Evolutionary conservation across 2,888 invertebrate species (phyloP).

Genomic region (Muscina levida): DNA sequence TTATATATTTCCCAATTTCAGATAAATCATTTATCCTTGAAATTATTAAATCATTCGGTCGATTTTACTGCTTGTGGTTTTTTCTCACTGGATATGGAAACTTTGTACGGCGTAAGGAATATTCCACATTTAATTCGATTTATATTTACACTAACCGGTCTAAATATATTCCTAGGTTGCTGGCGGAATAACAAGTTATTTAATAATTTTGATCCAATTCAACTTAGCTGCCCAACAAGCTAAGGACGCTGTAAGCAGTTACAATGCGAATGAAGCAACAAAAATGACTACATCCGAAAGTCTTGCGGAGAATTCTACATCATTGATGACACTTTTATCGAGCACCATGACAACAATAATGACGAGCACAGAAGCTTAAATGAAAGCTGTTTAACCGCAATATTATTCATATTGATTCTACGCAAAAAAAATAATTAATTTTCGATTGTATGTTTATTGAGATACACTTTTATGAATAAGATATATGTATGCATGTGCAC

Average conservation of each 20-base stretch:
- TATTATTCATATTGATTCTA: no score
- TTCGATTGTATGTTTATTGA: no score
- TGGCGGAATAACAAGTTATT: constrained; percentile 79
- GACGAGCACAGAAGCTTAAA: constrained; percentile 1
- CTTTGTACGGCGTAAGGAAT: constrained; percentile 77
- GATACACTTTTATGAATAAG: no score
- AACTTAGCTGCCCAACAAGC: constrained; percentile 79
- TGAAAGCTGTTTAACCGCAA: background rate
- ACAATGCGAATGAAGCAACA: constrained; percentile 70
- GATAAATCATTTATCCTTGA: constrained; percentile 79
- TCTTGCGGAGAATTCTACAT: background rate
- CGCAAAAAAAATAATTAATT: no score
- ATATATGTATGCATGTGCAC: no score
- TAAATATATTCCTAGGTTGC: constrained; percentile 69
- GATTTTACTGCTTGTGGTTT: constrained; percentile 80
- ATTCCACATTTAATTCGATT: background rate
- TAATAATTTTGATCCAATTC: constrained; percentile 80
- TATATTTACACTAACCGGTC: background rate
- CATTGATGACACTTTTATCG: background rate
- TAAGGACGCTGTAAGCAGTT: constrained; percentile 71
- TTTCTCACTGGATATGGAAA: constrained; percentile 80
- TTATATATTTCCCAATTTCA: constrained; percentile 49
- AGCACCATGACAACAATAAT: constrained; percentile 21
- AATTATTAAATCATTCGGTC: constrained; percentile 78
- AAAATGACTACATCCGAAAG: background rate